Base-by-base conservation (phyloP, 2,888 invertebrate genomes). In the Caenorhabditis drosophilae region DNA sequence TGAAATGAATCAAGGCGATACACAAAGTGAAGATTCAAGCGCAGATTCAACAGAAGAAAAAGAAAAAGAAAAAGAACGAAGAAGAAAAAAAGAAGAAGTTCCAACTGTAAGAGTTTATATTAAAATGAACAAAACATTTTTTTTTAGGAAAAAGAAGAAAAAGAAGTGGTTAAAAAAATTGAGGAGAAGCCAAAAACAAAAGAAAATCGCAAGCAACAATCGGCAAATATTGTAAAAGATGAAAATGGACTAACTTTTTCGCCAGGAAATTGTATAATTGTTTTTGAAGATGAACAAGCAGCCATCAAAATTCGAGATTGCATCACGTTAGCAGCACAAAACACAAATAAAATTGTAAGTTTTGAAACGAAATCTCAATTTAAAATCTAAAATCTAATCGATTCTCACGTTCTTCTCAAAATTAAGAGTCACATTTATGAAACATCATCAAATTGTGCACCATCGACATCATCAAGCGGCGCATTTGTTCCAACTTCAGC, bases 1-100 rank as follows among this genome's bases (percentile, higher is more conserved):
- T 7, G 44, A 45, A 45, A 52, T 58, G 53, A 53, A 47, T 23
- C 53, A 51, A 25, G 57, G 23, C 7, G 48, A 36, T 27, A 46
- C 41, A 38, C 22, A 36, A 25, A 48, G 36, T n/a, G 42, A 41
- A 15, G 50, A 50, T 26, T 50, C 50, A 11, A 40, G 40, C n/a
- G 40, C 40, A 12, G 41, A 50, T 26, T 38, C 50, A 18, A 20
- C n/a, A 6, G 50, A 50, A 40, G 50, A 50, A 40, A 48, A 35
- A 38, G 48, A 48, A 16, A 35, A 36, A 22, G 34, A 48, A 36
- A 36, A 48, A 38, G 36, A 35, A 48, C 35, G 7, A 36, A 25
- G 38, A 48, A 36, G 34, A 38, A 12, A 41, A 55, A 27, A 40
- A 16, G 20, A 47, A 20, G 26, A 47, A 22, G 34, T n/a, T n/a